Conservation (phyloP, 2,113 vertebrate genomes). For the Oncorhynchus keta region DNA sequence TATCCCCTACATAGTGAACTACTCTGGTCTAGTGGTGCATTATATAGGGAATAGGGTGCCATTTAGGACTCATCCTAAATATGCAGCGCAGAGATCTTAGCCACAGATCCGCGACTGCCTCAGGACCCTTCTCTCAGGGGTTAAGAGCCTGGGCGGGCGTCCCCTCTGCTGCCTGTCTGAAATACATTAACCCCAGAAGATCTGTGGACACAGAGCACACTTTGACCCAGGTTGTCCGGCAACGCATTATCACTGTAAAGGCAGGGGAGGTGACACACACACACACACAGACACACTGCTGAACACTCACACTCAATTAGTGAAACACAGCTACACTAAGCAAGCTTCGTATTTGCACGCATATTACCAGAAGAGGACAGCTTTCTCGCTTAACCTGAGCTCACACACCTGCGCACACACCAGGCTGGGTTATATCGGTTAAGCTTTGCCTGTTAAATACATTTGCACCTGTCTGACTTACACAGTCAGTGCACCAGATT, state of each 20-base stretch:
- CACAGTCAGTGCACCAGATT: conserved; percentile 42
- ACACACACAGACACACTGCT: not conserved
- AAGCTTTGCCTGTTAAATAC: conserved; percentile 41
- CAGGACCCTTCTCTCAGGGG: conserved; percentile 5
- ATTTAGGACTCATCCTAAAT: no score
- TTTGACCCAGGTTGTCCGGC: not conserved
- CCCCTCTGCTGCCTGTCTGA: conserved; percentile 3
- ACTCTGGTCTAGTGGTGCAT: no score
- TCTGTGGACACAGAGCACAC: not conserved
- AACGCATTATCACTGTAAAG: not conserved
- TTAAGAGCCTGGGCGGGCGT: conserved; percentile 5
- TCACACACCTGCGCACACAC: conserved; percentile 12
- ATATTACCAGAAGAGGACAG: conserved; percentile 81
- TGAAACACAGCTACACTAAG: conserved; percentile 79
- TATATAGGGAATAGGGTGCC: no score
- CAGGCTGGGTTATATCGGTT: conserved; percentile 31
- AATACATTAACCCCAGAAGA: not conserved
- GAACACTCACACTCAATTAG: conserved; percentile 76
- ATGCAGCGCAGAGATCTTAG: not conserved
- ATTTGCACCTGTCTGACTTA: conserved; percentile 62
- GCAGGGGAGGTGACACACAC: not conserved
- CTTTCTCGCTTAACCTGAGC: conserved; percentile 55
- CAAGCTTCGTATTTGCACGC: conserved; percentile 68
- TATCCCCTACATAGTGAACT: no score
- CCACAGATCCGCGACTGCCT: not conserved